These are phyloP conservation scores for Synergus laeviventris DNA, from an alignment of 2,888 invertebrate species.

Conservation along the genomic window DNA sequence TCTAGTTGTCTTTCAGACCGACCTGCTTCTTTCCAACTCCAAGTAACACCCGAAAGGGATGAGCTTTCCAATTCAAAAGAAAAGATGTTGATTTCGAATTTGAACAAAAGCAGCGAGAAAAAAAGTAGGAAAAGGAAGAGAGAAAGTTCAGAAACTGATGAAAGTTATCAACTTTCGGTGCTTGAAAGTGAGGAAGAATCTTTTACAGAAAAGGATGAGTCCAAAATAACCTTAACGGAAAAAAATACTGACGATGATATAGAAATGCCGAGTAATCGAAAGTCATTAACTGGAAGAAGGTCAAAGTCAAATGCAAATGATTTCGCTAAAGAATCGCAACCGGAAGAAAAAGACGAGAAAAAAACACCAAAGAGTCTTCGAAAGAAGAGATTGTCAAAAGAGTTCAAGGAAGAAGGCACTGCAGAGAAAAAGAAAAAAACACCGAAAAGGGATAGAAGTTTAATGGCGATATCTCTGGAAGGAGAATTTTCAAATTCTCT, in stretches of 20 bases:
- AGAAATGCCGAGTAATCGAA: background rate
- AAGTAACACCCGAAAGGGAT: background rate
- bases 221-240: background rate
- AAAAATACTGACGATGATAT: background rate
- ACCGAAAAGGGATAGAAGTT: background rate
- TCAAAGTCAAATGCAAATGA: background rate
- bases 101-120: background rate
- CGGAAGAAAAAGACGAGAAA: background rate
- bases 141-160: background rate
- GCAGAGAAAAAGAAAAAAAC: background rate
- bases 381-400: background rate
- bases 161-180: background rate
- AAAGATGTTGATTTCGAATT: background rate
- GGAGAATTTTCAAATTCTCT: background rate
- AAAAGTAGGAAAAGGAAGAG: conserved; percentile 20
- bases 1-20: background rate
- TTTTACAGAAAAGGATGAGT: background rate
- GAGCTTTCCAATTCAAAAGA: background rate
- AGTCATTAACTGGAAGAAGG: background rate
- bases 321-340: background rate
- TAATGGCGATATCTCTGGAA: background rate
- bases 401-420: background rate
- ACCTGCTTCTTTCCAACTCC: background rate
- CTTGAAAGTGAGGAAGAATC: background rate
- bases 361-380: background rate